Evolutionary conservation across 2,113 vertebrate species (phyloP), one percentile per base, ranked within the genome.

Genomic region (Vicugna pacos): DNA sequence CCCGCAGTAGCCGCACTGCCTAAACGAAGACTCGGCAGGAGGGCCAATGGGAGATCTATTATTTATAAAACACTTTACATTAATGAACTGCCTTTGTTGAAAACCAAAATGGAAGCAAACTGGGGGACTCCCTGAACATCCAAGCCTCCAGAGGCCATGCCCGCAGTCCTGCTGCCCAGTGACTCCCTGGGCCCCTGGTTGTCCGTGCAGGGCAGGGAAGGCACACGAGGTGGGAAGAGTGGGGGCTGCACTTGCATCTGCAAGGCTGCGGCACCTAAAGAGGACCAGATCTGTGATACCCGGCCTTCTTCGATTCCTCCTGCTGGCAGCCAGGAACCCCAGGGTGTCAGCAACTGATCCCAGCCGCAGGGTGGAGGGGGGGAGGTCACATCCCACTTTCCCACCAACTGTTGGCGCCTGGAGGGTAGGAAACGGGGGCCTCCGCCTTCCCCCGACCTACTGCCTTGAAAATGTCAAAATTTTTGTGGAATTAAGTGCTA

Each of bases 171-270:
- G 62, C 83, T 20, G 62, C 73, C 54, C 30, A 2, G 26, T 4
- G 11, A 17, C 38, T 12, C 58, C 0, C 2, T 0, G 17, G 48
- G 8, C 2, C 22, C 4, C 0, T 17, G 56, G 56, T 16, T 0
- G 1, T 6, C 0, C 0, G 0, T 4, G 4, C 1, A 0, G 10
- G 46, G 67, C 0, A 9, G 56, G 32, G 48, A 16, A n/a, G 16
- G 70, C 3, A 5, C n/a, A n/a, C 3, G 30, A 50, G 46, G 13
- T 0, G 2, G 1, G 28, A 8, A 16, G 32, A 17, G 26, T 11
- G 5, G 10, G 35, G 22, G 5, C 1, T 0, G 1, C 1, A 5
- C 0, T 42, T 42, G 5, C 73, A 42, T 17, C 12, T 1, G 46
- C 30, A 13, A 26, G 56, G 50, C 35, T 14, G 20, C 13, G 0